phyloP scores from a whole-genome alignment of 2,113 vertebrate species.

The Kryptolebias marmoratus region DNA sequence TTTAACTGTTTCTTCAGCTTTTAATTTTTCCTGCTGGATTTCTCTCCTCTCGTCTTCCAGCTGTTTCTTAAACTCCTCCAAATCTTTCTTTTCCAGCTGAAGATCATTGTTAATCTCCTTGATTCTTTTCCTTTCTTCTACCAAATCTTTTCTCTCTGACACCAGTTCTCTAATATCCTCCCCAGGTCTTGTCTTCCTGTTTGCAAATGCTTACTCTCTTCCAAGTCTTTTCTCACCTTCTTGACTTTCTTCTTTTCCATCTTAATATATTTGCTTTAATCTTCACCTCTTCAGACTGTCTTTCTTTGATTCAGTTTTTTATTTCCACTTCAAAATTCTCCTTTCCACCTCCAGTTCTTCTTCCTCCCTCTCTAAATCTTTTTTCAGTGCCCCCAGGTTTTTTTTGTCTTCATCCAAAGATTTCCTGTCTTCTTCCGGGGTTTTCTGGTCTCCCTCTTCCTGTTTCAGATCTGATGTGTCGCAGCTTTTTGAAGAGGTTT shows the following conservation, averaged over 20 bases:
- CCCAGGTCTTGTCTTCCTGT: not conserved
- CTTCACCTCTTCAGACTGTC: not conserved
- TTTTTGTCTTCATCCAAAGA: not conserved
- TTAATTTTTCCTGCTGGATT: not conserved
- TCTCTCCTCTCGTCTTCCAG: not conserved
- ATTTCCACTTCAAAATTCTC: not conserved
- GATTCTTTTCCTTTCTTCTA: not conserved
- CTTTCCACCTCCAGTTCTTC: not conserved
- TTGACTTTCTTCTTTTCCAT: not conserved
- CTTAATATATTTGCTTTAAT: not conserved
- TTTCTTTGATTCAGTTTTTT: not conserved
- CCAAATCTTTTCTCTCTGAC: not conserved
- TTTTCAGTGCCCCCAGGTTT: not conserved
- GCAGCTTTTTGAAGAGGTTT: not conserved
- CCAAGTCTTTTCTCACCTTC: not conserved
- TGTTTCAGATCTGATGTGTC: not conserved
- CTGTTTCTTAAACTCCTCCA: not conserved
- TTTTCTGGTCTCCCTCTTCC: not conserved
- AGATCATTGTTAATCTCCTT: not conserved
- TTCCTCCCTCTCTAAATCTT: not conserved
- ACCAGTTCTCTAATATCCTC: not conserved
- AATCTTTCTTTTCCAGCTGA: not conserved
- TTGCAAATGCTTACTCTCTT: not conserved
- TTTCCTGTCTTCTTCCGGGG: not conserved
- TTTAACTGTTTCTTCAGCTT: not conserved